A percentile compares a stretch with the other conserved stretches of the same genome.
Evolutionary conservation across 2,888 invertebrate species (phyloP).

Genomic region (Crematogaster levior): DNA sequence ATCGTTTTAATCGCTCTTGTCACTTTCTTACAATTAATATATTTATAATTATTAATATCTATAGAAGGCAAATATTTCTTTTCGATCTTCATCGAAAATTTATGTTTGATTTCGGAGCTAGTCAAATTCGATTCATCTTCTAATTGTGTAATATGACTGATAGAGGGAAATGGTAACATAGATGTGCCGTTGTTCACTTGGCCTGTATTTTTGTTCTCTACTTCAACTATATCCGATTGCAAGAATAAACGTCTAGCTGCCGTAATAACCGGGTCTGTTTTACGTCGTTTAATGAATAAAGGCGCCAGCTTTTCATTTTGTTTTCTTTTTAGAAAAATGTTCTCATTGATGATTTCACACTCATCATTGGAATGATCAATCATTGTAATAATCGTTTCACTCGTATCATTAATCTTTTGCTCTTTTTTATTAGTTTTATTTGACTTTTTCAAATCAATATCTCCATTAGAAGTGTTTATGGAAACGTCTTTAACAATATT

Average conservation of each 20-base stretch:
- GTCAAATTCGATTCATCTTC: slow-evolving; percentile 1
- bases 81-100: slow-evolving; percentile 52
- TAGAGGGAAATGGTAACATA: slow-evolving; percentile 87
- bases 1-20: slow-evolving; percentile 38
- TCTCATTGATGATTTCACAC: background rate
- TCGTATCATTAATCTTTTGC: background rate
- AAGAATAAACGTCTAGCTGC: slow-evolving; percentile 91
- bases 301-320: slow-evolving; percentile 87
- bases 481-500: background rate
- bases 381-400: background rate
- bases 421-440: background rate
- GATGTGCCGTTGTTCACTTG: slow-evolving; percentile 77
- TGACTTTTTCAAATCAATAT: slow-evolving; percentile 10
- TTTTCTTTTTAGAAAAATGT: slow-evolving; percentile 69
- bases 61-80: slow-evolving; percentile 63
- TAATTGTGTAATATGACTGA: slow-evolving; percentile 89
- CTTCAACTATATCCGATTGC: slow-evolving; percentile 90
- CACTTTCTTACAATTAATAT: slow-evolving; percentile 53
- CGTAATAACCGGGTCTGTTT: slow-evolving; percentile 87
- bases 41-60: slow-evolving; percentile 67
- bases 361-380: background rate
- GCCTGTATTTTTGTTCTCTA: slow-evolving; percentile 87
- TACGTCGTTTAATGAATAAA: slow-evolving; percentile 88
- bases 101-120: slow-evolving; percentile 46
- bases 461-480: background rate